phyloP scores from a whole-genome alignment of 2,797 vertebrate species.

The Halcyon badia region DNA sequence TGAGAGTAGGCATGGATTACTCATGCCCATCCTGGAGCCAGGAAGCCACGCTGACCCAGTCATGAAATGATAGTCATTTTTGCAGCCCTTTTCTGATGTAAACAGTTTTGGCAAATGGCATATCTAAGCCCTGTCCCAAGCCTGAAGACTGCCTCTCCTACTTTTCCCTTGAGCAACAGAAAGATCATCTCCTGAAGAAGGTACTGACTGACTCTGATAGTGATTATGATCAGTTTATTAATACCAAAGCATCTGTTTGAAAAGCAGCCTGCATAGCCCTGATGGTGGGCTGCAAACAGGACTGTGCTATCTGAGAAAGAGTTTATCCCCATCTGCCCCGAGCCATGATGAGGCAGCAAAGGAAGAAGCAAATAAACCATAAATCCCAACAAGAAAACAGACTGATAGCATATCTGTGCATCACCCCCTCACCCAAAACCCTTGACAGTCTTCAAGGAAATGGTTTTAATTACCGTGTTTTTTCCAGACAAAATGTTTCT shows the following conservation, averaged over 20 bases:
- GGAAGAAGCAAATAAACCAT: conserved; percentile 52
- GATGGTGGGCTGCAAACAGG: background rate
- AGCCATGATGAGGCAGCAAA: background rate
- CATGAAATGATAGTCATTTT: background rate
- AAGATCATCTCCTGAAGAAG: background rate
- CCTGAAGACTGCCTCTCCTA: background rate
- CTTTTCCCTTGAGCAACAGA: background rate
- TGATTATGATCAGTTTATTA: background rate
- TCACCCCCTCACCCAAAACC: background rate
- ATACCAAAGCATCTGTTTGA: background rate
- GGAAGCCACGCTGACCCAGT: background rate
- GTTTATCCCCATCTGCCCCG: background rate
- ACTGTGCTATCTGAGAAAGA: background rate
- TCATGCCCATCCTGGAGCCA: background rate
- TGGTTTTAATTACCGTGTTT: conserved; percentile 28
- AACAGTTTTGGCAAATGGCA: background rate
- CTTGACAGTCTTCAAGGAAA: conserved; percentile 24
- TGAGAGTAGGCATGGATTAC: background rate
- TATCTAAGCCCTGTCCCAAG: background rate
- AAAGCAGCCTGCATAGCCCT: background rate
- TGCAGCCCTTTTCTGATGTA: background rate
- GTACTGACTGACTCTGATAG: background rate
- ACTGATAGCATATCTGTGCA: background rate
- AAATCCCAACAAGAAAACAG: conserved; percentile 53
- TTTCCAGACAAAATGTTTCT: background rate